Evolutionary conservation across 2,113 vertebrate genomes (phyloP), one percentile per base, ranked within the genome.

Genomic region (Tinamus guttatus): DNA sequence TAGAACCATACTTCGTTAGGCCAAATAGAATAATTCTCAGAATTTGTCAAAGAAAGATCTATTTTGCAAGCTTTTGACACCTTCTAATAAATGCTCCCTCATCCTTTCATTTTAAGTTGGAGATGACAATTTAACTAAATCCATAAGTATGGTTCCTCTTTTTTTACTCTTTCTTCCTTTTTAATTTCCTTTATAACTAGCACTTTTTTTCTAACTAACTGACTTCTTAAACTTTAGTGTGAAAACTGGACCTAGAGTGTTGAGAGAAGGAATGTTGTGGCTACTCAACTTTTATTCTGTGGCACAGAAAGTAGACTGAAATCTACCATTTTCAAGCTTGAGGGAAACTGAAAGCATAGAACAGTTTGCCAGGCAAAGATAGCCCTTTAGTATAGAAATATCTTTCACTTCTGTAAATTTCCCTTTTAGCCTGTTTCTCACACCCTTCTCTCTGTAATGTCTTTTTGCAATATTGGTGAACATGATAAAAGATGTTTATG

Each of bases 391-490:
- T n/a, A 59, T 30, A 36, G 65, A 78, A 78, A 16, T 45, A 8
- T 13, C n/a, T 75, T 84, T 81, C 15, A 16, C 10, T 47, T 13
- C 32, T 51, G 7, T 4, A 28, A 34, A 13, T 45, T 77, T 93
- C 11, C 12, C 8, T 76, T 81, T 71, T 41, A 24, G 0, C 0
- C 34, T 63, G 6, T 28, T 32, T 40, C 7, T 2, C 13, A 24
- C n/a, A 3, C 71, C 5, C 11, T 4, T 76, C 25, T 5, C 7
- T 45, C 17, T 71, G 4, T 34, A 76, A 28, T 40, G 16, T 11
- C 27, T 56, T 67, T 81, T 10, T 64, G 40, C 34, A 51, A 22
- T 21, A 40, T 56, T 30, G 54, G 21, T 13, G 19, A 36, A 41
- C 11, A 36, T 28, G 28, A 51, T 47, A 28, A 38, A 56, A 58